Conservation (phyloP, 2,888 invertebrate genomes). For the Ephialtes manifestator region DNA sequence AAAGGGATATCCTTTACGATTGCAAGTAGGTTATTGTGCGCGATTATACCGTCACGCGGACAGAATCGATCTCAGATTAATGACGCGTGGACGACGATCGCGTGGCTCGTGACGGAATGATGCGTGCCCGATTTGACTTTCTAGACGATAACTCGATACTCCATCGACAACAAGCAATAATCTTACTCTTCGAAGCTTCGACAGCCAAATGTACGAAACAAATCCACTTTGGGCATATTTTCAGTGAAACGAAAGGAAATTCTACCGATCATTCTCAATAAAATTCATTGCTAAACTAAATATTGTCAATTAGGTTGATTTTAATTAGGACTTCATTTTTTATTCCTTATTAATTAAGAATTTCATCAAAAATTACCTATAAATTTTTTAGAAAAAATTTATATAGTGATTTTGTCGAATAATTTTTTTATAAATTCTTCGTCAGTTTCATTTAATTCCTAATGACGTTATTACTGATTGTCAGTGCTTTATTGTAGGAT, state of each 20-base stretch:
- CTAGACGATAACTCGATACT: conserved; percentile 73
- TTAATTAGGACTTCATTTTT: no score
- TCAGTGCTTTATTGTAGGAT: no score
- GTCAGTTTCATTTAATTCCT: no score
- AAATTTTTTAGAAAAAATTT: no score
- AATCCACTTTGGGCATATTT: neutral
- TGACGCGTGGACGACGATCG: conserved; percentile 73
- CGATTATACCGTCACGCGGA: conserved; percentile 73
- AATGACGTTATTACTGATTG: no score
- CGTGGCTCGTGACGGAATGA: conserved; percentile 54
- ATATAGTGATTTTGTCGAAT: no score
- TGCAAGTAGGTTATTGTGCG: conserved; percentile 30
- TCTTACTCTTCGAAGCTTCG: neutral
- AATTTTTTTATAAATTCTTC: no score
- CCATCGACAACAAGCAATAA: conserved; percentile 44
- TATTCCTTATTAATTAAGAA: no score
- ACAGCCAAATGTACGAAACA: neutral
- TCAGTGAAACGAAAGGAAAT: neutral
- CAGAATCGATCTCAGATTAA: conserved; percentile 76
- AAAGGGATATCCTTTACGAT: conserved; percentile 57
- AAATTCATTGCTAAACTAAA: no score
- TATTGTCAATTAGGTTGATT: no score
- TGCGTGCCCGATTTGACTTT: conserved; percentile 56
- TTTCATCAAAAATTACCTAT: no score
- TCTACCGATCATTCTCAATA: neutral